Evolutionary conservation across 2,888 invertebrate genomes (phyloP).

Genomic region (Eurytoma californica): DNA sequence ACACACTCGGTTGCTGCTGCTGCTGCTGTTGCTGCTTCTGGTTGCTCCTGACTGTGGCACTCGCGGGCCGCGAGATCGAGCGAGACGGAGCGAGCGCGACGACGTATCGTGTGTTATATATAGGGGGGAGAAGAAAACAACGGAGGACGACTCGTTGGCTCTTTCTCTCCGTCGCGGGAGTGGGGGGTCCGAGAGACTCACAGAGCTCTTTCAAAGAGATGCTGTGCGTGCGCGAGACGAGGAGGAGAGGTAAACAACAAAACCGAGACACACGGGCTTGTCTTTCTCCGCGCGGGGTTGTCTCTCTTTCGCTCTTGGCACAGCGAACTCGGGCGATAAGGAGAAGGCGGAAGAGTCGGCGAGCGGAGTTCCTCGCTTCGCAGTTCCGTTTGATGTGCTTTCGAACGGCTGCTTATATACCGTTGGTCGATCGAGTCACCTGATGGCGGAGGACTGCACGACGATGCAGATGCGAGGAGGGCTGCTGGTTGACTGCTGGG

Average conservation of each 20-base stretch:
- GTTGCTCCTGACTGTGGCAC: not conserved
- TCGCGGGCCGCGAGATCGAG: constrained; percentile 25
- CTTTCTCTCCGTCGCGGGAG: not conserved
- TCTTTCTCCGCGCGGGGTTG: not conserved
- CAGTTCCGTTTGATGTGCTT: not conserved
- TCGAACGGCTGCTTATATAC: too few relatives aligned
- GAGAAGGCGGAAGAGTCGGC: constrained; percentile 12
- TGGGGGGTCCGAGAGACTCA: not conserved
- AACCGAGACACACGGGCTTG: not conserved
- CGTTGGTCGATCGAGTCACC: not conserved
- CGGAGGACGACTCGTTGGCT: constrained; percentile 14
- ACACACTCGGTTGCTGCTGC: too few relatives aligned
- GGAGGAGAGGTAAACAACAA: constrained; percentile 29
- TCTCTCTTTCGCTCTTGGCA: not conserved
- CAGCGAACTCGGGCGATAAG: not conserved
- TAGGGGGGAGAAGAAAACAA: constrained; percentile 1
- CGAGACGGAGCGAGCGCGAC: constrained; percentile 12
- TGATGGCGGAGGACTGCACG: not conserved
- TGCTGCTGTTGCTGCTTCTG: too few relatives aligned
- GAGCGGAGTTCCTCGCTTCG: not conserved
- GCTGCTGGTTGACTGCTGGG: not conserved
- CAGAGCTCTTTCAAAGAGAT: not conserved
- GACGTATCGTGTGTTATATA: not conserved
- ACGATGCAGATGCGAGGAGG: not conserved
- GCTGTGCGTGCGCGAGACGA: not conserved